Conservation (phyloP, 2,797 vertebrate species). For the Thalassophryne amazonica region DNA sequence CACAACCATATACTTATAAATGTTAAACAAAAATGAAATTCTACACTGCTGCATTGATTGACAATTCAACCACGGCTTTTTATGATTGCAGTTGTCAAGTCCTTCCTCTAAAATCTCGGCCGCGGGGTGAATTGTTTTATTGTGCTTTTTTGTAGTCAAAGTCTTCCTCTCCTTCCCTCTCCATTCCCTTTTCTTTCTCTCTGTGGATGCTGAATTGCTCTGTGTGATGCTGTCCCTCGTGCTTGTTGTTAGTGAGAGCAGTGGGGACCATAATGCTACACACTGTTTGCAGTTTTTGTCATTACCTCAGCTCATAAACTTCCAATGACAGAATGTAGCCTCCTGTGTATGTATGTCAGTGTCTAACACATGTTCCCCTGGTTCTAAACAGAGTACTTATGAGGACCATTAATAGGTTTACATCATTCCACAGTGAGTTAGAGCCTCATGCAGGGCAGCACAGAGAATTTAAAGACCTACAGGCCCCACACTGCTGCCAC, state of each 20-base stretch:
- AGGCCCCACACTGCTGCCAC: conserved; percentile 5
- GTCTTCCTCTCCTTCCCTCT: conserved; percentile 5
- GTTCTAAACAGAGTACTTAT: conserved; percentile 38
- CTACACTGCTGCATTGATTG: no score
- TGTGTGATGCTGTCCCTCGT: conserved; percentile 6
- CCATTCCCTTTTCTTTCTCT: conserved; percentile 11
- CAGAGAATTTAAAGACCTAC: conserved; percentile 17
- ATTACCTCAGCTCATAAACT: conserved; percentile 55
- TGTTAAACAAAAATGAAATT: no score
- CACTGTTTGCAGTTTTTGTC: conserved; percentile 25
- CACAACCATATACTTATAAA: no score
- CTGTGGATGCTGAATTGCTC: conserved; percentile 22
- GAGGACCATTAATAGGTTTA: conserved; percentile 25
- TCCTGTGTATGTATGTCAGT: conserved; percentile 7
- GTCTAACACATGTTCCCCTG: conserved; percentile 22
- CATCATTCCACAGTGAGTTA: conserved; percentile 9
- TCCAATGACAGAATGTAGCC: conserved; percentile 23
- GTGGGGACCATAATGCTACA: conserved; percentile 38
- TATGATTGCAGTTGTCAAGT: no score
- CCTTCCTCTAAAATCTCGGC: no score
- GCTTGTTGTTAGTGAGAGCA: conserved; percentile 35
- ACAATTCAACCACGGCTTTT: no score
- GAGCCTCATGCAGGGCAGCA: conserved; percentile 3
- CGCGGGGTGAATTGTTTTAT: not conserved
- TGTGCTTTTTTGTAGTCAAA: conserved; percentile 15